Base-by-base conservation (phyloP, 2,797 vertebrate species). In the Sorex maritimensis region DNA sequence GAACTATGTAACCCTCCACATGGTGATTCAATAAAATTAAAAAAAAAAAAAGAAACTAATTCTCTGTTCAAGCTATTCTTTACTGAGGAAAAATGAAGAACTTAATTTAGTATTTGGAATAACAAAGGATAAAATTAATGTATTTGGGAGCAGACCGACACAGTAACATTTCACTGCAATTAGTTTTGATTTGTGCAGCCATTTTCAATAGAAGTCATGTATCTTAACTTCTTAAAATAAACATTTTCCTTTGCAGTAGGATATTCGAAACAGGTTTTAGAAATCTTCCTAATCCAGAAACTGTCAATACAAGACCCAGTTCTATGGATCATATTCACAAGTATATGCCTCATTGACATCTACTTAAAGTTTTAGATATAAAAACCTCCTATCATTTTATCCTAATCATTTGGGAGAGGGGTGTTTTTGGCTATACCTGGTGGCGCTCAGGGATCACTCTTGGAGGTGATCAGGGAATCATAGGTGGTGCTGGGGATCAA, bases 81-180 rank as follows among this genome's bases (percentile, higher is more conserved):
- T 24, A 23, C 28, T 49, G 44, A 74, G 28, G 63, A 80, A 83
- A 63, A 81, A 0, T 81, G 68, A 94, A 93, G 61, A 94, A 85
- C 87, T 91, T 91, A 93, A 89, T 75, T 90, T 80, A 82, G 46
- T 69, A 94, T 90, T 95, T 82, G 63, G 88, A 94, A 88, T 34
- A 86, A 52, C 71, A 90, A 90, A 90, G 79, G 86, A 93, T 88
- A 94, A 92, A 88, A 90, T 38, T 92, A 84, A 92, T 68, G 34
- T 61, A 88, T 81, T 93, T 78, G 90, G 67, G 44, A 72, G 17
- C 13, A 86, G 80, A 93, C 67, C 77, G 78, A 73, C 2, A 2
- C 73, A 87, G 77, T 61, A 68, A 79, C 83, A 95, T 92, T 95
- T 74, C 91, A 72, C 38, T n/a, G 5, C 67, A 81, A 81, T 82